Percentiles rank a stretch among this genome's conserved stretches.
These are phyloP conservation scores for Corvus cornix DNA, from an alignment of 2,113 vertebrate species.

Conservation along the genomic window DNA sequence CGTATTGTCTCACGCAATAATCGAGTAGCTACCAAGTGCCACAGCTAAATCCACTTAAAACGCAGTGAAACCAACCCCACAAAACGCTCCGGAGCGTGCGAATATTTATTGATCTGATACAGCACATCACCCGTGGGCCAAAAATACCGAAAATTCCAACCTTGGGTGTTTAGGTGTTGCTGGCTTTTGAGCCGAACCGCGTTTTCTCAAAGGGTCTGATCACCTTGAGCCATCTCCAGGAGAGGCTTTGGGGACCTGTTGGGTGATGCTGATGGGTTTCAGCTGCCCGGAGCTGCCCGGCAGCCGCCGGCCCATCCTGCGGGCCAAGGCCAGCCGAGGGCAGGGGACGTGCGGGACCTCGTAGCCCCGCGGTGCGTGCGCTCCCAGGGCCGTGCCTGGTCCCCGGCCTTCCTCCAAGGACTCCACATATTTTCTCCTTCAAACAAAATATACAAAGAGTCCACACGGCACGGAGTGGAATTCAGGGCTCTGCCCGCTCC, in stretches of 20 bases:
- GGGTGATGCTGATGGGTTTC: background rate
- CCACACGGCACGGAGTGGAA: background rate
- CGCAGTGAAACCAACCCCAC: background rate
- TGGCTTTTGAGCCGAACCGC: background rate
- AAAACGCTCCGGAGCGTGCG: background rate
- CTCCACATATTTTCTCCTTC: slow-evolving; percentile 25
- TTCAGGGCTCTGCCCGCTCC: slow-evolving; percentile 26
- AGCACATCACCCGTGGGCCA: background rate
- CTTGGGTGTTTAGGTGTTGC: background rate
- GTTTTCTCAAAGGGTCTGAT: background rate
- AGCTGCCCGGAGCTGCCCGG: background rate
- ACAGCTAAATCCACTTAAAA: background rate
- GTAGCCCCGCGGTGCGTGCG: background rate
- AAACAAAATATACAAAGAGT: slow-evolving; percentile 65
- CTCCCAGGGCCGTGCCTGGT: background rate
- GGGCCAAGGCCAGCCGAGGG: background rate
- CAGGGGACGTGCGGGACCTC: background rate
- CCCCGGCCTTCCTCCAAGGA: background rate
- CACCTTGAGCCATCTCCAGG: background rate
- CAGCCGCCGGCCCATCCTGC: background rate
- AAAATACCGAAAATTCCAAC: background rate
- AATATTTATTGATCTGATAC: background rate
- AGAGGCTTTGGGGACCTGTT: background rate
- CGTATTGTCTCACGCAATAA: slow-evolving; percentile 32
- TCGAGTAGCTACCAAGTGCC: slow-evolving; percentile 39